Percentiles rank a stretch among this genome's conserved stretches.
These are phyloP conservation scores for Sanderia malayensis DNA, from an alignment of 30 jellyfish, hydroid and myxozoan genomes.

Conservation along the genomic window DNA sequence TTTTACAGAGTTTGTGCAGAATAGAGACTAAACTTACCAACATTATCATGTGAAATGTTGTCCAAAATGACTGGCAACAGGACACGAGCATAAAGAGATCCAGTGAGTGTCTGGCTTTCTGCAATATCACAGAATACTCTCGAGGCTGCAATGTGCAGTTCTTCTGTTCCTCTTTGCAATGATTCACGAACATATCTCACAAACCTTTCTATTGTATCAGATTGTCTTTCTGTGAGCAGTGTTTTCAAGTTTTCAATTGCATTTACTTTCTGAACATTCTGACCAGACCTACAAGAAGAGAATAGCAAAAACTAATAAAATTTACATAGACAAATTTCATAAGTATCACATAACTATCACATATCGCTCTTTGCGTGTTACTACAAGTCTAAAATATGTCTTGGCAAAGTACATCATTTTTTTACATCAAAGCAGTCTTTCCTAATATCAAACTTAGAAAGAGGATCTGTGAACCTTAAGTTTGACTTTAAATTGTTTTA, in stretches of 20 bases:
- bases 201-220: conserved; percentile 30
- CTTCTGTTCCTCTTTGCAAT: conserved; percentile 46
- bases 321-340: too few relatives aligned
- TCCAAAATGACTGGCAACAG: conserved; percentile 59
- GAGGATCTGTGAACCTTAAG: too few relatives aligned
- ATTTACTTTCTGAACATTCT: conserved; percentile 79
- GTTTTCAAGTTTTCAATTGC: conserved; percentile 59
- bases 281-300: conserved; percentile 66
- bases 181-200: conserved; percentile 37
- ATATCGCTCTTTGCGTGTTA: too few relatives aligned
- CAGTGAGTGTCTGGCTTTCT: conserved; percentile 50
- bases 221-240: conserved; percentile 36
- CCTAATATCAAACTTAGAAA: too few relatives aligned
- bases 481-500: too few relatives aligned
- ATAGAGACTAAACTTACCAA: conserved; percentile 48
- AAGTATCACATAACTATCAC: too few relatives aligned
- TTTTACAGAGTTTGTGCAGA: too few relatives aligned
- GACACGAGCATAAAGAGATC: conserved; percentile 20
- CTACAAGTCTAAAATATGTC: too few relatives aligned
- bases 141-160: conserved; percentile 66
- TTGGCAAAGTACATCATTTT: too few relatives aligned
- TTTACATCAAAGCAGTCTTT: too few relatives aligned
- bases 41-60: conserved; percentile 33
- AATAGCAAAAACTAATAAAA: neutral
- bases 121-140: conserved; percentile 58